phyloP scores from a whole-genome alignment of 2,113 vertebrate genomes.

The Hyla sarda region DNA sequence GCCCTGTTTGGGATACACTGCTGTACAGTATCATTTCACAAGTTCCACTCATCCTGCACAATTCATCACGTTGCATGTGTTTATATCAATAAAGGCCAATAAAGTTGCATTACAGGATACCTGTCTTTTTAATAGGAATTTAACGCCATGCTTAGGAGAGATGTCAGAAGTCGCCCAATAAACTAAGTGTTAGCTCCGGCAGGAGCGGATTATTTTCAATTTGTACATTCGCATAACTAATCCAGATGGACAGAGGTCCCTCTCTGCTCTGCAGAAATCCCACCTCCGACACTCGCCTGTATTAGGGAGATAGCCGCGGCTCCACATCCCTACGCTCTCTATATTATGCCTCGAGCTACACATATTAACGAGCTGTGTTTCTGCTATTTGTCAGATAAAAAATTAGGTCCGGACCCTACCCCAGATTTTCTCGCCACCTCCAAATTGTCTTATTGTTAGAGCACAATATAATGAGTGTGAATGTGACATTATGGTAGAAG shows the following conservation, averaged over 20 bases:
- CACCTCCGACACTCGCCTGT: conserved; percentile 2
- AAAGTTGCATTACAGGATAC: background rate
- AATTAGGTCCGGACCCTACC: conserved; percentile 23
- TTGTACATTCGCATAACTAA: conserved; percentile 19
- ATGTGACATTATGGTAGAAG: conserved; percentile 39
- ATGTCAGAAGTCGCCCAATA: conserved; percentile 26
- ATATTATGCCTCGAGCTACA: conserved; percentile 21
- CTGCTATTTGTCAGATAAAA: conserved; percentile 39
- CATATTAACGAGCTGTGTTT: conserved; percentile 47
- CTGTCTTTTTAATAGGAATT: conserved; percentile 2
- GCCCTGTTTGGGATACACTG: too few species aligned
- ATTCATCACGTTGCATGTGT: background rate
- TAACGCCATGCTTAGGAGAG: background rate
- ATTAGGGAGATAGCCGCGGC: conserved; percentile 21
- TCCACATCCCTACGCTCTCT: conserved; percentile 2
- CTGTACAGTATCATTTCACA: background rate
- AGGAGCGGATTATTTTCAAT: conserved; percentile 34
- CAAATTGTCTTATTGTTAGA: conserved; percentile 34
- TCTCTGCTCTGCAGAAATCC: background rate
- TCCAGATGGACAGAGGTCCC: conserved; percentile 17
- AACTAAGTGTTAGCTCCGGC: background rate
- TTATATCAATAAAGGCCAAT: background rate
- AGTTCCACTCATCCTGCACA: background rate
- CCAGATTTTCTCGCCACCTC: background rate
- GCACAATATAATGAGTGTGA: conserved; percentile 20